A percentile compares a stretch with the other conserved stretches of the same genome.
Conservation (phyloP, 2,888 invertebrate genomes). For the Hymenopus coronatus region DNA sequence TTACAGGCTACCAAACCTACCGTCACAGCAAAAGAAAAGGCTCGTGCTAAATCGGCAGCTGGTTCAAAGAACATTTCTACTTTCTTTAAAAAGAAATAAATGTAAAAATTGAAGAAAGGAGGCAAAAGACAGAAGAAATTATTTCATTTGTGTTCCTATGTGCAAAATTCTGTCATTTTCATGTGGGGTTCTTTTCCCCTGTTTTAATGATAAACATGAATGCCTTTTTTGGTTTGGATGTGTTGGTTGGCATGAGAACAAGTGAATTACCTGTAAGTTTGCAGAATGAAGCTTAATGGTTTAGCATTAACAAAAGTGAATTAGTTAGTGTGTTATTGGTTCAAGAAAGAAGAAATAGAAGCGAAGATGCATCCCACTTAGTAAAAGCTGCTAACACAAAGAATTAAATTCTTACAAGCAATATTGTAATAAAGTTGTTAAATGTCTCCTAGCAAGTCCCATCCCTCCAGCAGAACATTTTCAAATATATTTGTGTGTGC, state of each 20-base stretch:
- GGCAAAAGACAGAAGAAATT: neutral
- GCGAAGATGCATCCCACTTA: neutral
- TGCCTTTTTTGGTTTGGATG: neutral
- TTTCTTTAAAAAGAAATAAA: slow-evolving; percentile 69
- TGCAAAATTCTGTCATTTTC: slow-evolving; percentile 22
- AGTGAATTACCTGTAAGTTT: neutral
- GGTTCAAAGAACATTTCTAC: slow-evolving; percentile 77
- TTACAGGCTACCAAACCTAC: slow-evolving; percentile 48
- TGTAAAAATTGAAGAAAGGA: neutral
- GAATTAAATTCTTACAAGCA: neutral
- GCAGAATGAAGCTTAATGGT: neutral
- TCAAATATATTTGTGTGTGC: neutral
- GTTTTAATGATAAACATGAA: neutral
- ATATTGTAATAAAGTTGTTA: slow-evolving; percentile 16
- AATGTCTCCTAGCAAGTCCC: slow-evolving; percentile 1
- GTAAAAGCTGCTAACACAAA: neutral
- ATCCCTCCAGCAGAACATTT: neutral
- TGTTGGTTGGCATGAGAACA: neutral
- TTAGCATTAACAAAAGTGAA: neutral
- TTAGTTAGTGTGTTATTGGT: neutral
- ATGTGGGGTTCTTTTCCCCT: neutral
- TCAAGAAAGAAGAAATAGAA: neutral
- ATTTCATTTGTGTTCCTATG: slow-evolving; percentile 27
- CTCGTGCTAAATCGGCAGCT: slow-evolving; percentile 71
- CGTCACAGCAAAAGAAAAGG: slow-evolving; percentile 69